Evolutionary conservation across 2,797 vertebrate species (phyloP), one percentile per base, ranked within the genome.

Genomic region (Hydrolagus colliei): DNA sequence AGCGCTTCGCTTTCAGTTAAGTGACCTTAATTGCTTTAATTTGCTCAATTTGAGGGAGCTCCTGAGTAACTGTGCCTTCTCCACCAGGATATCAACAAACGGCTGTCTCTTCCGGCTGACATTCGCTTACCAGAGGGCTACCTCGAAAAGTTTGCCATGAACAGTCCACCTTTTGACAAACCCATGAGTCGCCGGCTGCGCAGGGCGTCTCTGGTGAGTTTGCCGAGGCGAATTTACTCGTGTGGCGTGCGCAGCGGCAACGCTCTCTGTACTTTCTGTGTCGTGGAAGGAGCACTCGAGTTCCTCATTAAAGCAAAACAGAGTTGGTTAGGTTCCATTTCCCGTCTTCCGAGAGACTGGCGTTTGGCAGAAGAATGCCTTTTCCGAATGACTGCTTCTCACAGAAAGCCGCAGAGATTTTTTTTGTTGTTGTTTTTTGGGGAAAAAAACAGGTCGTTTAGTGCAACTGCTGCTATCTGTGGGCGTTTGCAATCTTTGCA

Each of bases 71-170:
- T 74, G 32, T 74, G 27, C 9, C 27, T 35, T 74, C 13, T 74
- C 13, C 88, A 89, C 87, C 90, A 95, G 95, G 95, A 95, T 91
- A 93, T 95, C 88, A 95, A 95, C 91, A 95, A 95, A 86, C 94
- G 95, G 72, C 89, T 95, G 87, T 95, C 95, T 88, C 92, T 95
- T 86, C 94, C 94, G 62, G 94, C 93, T 88, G 95, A 95, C 75
- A 94, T 95, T 89, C 92, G 94, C 88, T 91, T 95, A 88, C 94
- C 94, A 0, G 94, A 95, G 88, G 93, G 94, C 74, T 95, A 95
- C 90, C 89, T 95, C 87, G 93, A 95, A 90, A 95, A 95, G 90
- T 95, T 95, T 87, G 93, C 93, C 87, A 93, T 94, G 92, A 95
- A 94, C 91, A 94, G 94, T 88, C 94, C 94, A 2, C 94, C 94